A percentile compares a stretch with the other conserved stretches of the same genome.
Evolutionary conservation across 2,888 invertebrate species (phyloP).

Genomic region (Camponotus fellah): DNA sequence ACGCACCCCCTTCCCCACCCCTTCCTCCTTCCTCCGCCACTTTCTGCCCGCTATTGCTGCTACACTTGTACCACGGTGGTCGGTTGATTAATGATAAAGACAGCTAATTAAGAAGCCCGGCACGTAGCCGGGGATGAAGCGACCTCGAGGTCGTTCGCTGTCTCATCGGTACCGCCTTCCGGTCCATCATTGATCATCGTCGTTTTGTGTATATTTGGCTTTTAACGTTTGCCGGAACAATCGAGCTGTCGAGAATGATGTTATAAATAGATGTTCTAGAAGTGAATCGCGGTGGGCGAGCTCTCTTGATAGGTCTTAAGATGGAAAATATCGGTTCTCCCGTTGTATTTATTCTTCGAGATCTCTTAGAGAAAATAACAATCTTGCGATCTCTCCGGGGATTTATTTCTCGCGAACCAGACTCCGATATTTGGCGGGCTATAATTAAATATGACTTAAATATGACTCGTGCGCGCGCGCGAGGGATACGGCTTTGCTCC

Average conservation of each 20-base stretch:
- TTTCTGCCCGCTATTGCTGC: not conserved
- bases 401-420: not conserved
- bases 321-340: not conserved
- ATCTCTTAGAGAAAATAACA: not conserved
- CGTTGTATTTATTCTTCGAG: not conserved
- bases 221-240: slow-evolving; percentile 8
- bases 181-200: not conserved
- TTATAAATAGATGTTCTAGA: slow-evolving; percentile 36
- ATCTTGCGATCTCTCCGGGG: not conserved
- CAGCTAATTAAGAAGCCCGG: slow-evolving; percentile 62
- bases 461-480: not conserved
- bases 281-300: not conserved
- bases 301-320: not conserved
- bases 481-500: not conserved
- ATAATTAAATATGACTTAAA: slow-evolving; percentile 7
- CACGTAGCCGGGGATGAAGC: not conserved
- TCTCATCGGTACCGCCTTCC: not conserved
- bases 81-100: slow-evolving; percentile 71
- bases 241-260: slow-evolving; percentile 9
- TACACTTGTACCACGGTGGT: slow-evolving; percentile 58
- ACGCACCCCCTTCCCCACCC: slow-evolving; percentile 18
- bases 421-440: not conserved
- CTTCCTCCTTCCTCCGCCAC: not conserved
- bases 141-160: not conserved
- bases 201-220: not conserved